Conservation (phyloP, 2,888 invertebrate genomes). For the Hoplodrina ambigua region DNA sequence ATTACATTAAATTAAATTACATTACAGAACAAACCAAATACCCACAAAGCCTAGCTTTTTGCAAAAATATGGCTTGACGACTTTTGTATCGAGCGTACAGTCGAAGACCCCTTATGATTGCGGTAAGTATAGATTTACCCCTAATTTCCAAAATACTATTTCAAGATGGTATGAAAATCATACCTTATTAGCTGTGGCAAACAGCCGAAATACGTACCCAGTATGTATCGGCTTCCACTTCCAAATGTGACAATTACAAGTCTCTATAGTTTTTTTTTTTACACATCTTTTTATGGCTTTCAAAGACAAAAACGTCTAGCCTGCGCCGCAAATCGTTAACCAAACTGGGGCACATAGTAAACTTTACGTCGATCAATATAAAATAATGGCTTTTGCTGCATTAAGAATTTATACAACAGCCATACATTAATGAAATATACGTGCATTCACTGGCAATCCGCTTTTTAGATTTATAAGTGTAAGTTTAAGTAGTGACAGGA, state of each 20-base stretch:
- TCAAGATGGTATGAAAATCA: not conserved
- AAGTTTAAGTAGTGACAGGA: constrained; percentile 9
- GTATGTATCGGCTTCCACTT: not conserved
- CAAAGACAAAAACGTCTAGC: not conserved
- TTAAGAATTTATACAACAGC: constrained; percentile 16
- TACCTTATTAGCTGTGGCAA: not conserved
- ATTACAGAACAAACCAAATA: not conserved
- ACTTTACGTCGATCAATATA: constrained; percentile 7
- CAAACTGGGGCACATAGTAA: constrained; percentile 9
- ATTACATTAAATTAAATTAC: constrained; percentile 12
- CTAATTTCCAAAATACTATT: not conserved
- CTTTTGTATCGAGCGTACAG: too few species aligned
- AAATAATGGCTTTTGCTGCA: constrained; percentile 9
- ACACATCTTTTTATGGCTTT: not conserved
- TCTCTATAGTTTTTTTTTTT: not conserved
- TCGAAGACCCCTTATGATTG: too few species aligned
- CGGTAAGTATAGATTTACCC: too few species aligned
- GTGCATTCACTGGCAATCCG: constrained; percentile 4
- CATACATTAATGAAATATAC: constrained; percentile 24
- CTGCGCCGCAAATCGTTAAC: not conserved
- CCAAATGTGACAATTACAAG: not conserved
- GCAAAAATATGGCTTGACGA: too few species aligned
- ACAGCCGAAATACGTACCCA: too few species aligned
- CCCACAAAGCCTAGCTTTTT: too few species aligned
- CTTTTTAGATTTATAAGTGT: constrained; percentile 23